Evolutionary conservation across 2,888 invertebrate species (phyloP).

Genomic region (Frankliniella fusca): DNA sequence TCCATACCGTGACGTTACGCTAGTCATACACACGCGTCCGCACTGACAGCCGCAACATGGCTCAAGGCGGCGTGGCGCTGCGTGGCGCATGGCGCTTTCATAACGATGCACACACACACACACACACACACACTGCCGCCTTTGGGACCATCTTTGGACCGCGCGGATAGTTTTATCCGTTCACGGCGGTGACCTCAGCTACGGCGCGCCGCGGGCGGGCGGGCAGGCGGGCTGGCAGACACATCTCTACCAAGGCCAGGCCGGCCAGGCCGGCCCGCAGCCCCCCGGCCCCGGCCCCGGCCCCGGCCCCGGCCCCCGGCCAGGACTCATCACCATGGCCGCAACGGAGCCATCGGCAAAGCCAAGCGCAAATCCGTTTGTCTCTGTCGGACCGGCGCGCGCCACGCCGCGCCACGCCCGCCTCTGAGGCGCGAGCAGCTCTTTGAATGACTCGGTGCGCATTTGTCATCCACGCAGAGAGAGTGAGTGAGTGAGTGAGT

Average conservation of each 20-base stretch:
- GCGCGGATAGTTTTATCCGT: neutral
- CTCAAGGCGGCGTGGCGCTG: neutral
- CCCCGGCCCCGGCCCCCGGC: no score
- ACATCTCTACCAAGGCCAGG: neutral
- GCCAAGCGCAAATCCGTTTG: neutral
- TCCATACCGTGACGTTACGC: no score
- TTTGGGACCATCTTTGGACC: neutral
- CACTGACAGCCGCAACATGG: neutral
- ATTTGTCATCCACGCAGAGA: no score
- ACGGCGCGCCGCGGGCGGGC: neutral
- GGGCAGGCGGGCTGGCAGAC: no score
- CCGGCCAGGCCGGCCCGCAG: no score
- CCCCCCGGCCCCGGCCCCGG: no score
- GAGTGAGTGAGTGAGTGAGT: constrained; percentile 10
- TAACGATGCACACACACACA: neutral
- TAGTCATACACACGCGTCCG: neutral
- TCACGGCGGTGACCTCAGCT: neutral
- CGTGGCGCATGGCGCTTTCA: neutral
- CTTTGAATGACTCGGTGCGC: no score
- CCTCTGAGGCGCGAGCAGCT: no score
- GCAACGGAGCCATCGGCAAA: no score
- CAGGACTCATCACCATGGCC: no score
- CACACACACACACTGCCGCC: neutral
- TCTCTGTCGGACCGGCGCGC: neutral
- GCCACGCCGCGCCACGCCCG: neutral